phyloP scores from a whole-genome alignment of 2,888 invertebrate genomes.

The Teinopalpus imperialis region DNA sequence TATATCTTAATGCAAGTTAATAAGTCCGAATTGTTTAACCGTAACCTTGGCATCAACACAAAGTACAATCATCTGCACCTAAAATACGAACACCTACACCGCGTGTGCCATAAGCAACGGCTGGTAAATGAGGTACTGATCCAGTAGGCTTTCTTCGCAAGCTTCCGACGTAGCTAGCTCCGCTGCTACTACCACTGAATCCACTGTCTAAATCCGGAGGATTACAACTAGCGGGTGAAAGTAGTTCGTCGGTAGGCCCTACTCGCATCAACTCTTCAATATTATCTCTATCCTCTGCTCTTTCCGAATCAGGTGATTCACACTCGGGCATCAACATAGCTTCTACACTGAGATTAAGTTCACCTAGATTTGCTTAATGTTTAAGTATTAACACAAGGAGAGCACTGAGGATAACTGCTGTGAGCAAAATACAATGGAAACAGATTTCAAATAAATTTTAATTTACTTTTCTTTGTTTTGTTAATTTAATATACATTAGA shows the following conservation, averaged over 20 bases:
- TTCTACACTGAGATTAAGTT: slow-evolving; percentile 93
- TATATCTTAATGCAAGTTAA: no score
- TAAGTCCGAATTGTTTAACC: no score
- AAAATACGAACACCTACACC: slow-evolving; percentile 74
- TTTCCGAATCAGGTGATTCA: slow-evolving; percentile 84
- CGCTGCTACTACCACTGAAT: slow-evolving; percentile 91
- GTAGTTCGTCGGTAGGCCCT: slow-evolving; percentile 86
- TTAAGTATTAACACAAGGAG: no score
- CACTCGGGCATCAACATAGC: slow-evolving; percentile 94
- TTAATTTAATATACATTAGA: no score
- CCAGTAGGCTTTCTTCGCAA: slow-evolving; percentile 81
- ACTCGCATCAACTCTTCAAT: slow-evolving; percentile 85
- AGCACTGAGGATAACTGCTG: no score
- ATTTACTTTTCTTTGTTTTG: no score
- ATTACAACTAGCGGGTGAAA: slow-evolving; percentile 86
- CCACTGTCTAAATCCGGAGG: slow-evolving; percentile 90
- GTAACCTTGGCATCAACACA: no score
- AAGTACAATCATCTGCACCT: slow-evolving; percentile 66
- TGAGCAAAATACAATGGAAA: no score
- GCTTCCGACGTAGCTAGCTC: slow-evolving; percentile 90
- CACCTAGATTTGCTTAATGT: slow-evolving; percentile 91
- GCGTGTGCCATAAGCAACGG: slow-evolving; percentile 76
- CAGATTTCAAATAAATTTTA: no score
- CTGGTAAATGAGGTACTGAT: slow-evolving; percentile 75
- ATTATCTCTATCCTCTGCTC: slow-evolving; percentile 83